Conservation (phyloP, 2,113 vertebrate genomes). For the Neodon shergylaensis region DNA sequence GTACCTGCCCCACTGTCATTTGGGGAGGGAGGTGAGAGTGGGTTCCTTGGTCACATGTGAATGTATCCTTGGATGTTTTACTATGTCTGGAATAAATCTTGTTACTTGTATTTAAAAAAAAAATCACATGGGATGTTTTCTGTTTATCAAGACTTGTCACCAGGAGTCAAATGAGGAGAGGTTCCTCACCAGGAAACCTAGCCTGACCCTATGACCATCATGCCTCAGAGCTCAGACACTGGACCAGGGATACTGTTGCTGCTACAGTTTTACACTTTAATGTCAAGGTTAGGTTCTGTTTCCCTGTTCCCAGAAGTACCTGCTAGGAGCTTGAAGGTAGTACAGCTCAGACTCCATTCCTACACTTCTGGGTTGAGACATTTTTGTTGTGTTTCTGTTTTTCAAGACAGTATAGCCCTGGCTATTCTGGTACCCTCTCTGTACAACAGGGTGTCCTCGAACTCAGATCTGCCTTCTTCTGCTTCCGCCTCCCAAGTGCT, state of each 20-base stretch:
- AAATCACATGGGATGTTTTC: neutral
- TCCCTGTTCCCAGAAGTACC: neutral
- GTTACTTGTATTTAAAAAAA: conserved; percentile 19
- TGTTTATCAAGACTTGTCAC: neutral
- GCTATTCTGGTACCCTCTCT: neutral
- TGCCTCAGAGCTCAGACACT: neutral
- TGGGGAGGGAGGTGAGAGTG: neutral
- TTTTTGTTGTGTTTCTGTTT: neutral
- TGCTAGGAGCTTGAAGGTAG: neutral
- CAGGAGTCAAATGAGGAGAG: too few species aligned
- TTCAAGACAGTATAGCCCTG: neutral
- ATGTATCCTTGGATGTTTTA: conserved; percentile 36
- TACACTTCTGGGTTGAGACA: neutral
- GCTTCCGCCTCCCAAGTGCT: neutral
- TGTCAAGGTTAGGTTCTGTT: neutral
- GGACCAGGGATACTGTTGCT: neutral
- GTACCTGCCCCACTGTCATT: neutral
- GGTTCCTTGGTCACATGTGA: conserved; percentile 25
- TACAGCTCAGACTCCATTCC: neutral
- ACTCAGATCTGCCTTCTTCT: neutral
- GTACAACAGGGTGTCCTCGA: neutral
- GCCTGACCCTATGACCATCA: neutral
- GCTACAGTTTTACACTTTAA: neutral
- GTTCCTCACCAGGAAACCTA: neutral
- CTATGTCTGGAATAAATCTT: conserved; percentile 78